Evolutionary conservation across 2,888 invertebrate genomes (phyloP).

Genomic region (Falcaria lacertinaria): DNA sequence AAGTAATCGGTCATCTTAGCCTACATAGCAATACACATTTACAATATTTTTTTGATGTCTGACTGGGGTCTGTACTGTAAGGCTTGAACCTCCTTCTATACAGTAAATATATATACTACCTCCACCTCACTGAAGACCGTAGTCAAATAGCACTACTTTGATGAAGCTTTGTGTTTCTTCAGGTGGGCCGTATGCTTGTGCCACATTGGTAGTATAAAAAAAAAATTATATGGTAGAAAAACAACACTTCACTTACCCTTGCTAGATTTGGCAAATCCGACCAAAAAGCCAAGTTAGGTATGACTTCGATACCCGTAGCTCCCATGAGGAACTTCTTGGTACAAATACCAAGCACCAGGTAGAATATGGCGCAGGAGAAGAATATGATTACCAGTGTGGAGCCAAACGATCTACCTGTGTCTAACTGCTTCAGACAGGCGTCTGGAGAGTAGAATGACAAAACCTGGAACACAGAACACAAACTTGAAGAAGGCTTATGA

Average conservation of each 20-base stretch:
- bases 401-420: slow-evolving; percentile 77
- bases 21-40: too few relatives aligned
- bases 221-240: not conserved
- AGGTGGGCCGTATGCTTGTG: too few relatives aligned
- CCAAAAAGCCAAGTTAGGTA: slow-evolving; percentile 89
- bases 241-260: slow-evolving; percentile 68
- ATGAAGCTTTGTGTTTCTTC: too few relatives aligned
- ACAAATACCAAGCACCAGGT: slow-evolving; percentile 83
- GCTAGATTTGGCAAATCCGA: slow-evolving; percentile 83
- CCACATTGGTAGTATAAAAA: too few relatives aligned
- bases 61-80: too few relatives aligned
- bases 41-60: too few relatives aligned
- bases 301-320: slow-evolving; percentile 85
- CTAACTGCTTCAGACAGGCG: slow-evolving; percentile 64
- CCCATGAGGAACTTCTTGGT: slow-evolving; percentile 84
- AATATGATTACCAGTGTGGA: slow-evolving; percentile 83
- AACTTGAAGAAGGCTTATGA: too few relatives aligned
- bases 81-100: too few relatives aligned
- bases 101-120: too few relatives aligned
- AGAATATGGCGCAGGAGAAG: slow-evolving; percentile 77
- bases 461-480: slow-evolving; percentile 53
- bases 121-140: too few relatives aligned
- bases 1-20: too few relatives aligned
- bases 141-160: too few relatives aligned
- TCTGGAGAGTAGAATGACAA: slow-evolving; percentile 72